Evolutionary conservation across 1,140 invertebrate species (phyloP), one percentile per base, ranked within the genome.

Genomic region (Xylocopa sonorina): DNA sequence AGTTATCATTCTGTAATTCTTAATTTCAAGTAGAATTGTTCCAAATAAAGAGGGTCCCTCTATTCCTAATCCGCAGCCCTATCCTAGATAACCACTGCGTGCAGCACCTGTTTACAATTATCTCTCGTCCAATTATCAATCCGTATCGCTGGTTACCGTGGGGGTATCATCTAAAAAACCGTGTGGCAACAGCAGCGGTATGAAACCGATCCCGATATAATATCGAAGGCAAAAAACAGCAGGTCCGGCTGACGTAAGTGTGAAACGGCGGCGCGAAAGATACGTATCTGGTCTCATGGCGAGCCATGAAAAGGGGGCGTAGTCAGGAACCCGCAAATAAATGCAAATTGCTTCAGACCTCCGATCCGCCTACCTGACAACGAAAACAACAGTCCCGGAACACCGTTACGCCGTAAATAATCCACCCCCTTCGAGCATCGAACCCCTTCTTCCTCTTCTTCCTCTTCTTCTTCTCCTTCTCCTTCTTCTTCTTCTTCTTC

Each of bases 381-480:
- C 64, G 43, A 41, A 62, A 51, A 80, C 73, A 78, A 78, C 53
- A 78, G 53, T 62, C 41, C 43, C 67, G 71, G 66, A 72, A 75
- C 55, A 81, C 80, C 73, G 85, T 87, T 80, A 84, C 62, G 57
- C 73, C 75, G 79, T 88, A 87, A 85, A 88, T 88, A 86, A 88
- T 88, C 84, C 78, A 86, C 86, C 83, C 85, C 46, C 50, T 88
- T 78, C 62, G 66, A 81, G 72, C 62, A 85, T 71, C 64, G 63
- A 79, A 63, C 58, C 60, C 64, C 62, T 71, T 18, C 43, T 9
- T 32, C 43, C 12, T 24, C 21, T 9, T 43, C 38, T 16, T 41
- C 41, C 14, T 29, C 53, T 29, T 27, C 27, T 53, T 18, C 12
- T 53, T 18, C 51, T 53, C 46, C 43, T n/a, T 21, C 62, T n/a